These are phyloP conservation scores for Oxyteleia sp. DNA, from an alignment of 2,888 invertebrate species.

Conservation along the genomic window DNA sequence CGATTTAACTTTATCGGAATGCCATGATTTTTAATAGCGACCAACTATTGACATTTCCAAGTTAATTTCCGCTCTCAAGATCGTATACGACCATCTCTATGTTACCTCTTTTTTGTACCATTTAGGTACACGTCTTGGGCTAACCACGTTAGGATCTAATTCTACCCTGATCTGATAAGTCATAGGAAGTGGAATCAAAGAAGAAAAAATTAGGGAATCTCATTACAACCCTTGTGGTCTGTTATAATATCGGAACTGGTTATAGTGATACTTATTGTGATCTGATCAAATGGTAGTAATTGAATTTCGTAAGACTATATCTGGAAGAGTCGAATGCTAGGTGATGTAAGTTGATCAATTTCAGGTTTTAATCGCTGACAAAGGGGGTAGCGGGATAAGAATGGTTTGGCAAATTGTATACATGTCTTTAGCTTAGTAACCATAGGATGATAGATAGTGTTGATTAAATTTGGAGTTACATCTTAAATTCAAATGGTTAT, in stretches of 20 bases:
- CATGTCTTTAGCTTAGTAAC: too few species aligned
- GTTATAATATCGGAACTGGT: background rate
- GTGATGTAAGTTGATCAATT: background rate
- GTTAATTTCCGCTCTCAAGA: background rate
- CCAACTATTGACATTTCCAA: conserved; percentile 4
- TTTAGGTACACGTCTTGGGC: background rate
- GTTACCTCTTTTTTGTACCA: conserved; percentile 12
- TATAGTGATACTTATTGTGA: background rate
- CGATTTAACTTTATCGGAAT: conserved; percentile 1
- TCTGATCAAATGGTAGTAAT: background rate
- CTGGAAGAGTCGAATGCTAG: background rate
- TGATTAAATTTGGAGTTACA: too few species aligned
- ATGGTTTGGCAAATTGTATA: too few species aligned
- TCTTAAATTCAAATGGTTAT: too few species aligned
- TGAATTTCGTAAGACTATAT: background rate
- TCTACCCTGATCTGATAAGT: conserved; percentile 37
- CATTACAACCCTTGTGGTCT: conserved; percentile 2
- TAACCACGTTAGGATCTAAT: conserved; percentile 23
- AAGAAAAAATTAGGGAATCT: conserved; percentile 22
- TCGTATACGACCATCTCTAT: conserved; percentile 9
- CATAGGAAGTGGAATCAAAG: conserved; percentile 13
- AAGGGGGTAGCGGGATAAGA: too few species aligned
- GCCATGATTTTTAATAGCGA: conserved; percentile 8
- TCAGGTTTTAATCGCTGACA: too few species aligned
- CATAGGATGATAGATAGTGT: too few species aligned